phyloP scores from a whole-genome alignment of 2,113 vertebrate species.

The Eptesicus fuscus region DNA sequence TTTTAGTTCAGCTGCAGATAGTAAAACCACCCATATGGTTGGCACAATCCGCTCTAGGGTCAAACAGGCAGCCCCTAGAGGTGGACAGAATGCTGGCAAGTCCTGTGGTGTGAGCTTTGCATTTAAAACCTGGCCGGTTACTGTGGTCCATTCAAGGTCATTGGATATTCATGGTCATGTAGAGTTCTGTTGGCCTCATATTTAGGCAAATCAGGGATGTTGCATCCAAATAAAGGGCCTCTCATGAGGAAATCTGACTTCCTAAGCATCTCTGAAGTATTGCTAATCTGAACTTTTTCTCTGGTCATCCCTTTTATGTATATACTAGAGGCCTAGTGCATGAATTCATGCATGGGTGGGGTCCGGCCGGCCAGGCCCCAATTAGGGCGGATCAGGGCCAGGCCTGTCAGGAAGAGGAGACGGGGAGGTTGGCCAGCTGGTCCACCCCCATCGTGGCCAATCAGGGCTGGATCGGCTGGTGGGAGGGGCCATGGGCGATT shows the following conservation, averaged over 20 bases:
- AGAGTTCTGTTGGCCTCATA: neutral
- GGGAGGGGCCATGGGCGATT: too few relatives aligned
- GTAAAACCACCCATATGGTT: neutral
- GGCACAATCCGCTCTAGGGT: neutral
- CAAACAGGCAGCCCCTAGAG: neutral
- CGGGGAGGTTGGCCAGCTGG: too few relatives aligned
- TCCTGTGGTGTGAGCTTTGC: neutral
- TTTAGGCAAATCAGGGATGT: neutral
- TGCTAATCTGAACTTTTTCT: neutral
- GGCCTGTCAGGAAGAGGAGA: too few relatives aligned
- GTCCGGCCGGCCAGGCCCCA: too few relatives aligned
- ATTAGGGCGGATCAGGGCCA: too few relatives aligned
- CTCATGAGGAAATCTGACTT: neutral
- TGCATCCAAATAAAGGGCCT: neutral
- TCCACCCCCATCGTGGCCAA: fast-evolving
- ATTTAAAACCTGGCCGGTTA: neutral
- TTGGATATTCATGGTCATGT: neutral
- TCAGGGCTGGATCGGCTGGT: too few relatives aligned
- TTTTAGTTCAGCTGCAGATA: neutral
- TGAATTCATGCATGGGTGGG: too few relatives aligned
- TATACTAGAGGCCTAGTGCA: neutral
- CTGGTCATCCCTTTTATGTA: neutral
- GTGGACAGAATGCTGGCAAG: neutral
- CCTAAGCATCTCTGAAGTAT: neutral
- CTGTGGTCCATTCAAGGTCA: neutral